Conservation (phyloP, 2,797 vertebrate genomes). For the Euphonia xanthogaster region DNA sequence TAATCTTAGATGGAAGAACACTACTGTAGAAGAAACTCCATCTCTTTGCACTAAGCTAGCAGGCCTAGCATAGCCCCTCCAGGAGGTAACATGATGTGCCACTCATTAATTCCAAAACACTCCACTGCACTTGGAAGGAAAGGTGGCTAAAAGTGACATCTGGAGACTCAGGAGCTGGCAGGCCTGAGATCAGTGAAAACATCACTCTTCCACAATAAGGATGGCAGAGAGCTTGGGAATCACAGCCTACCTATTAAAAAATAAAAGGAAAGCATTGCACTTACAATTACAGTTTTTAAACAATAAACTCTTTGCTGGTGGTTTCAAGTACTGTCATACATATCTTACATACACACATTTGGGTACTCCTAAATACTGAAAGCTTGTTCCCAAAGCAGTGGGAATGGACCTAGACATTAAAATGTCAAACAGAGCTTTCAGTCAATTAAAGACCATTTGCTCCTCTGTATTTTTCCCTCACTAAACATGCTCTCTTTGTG, state of each 20-base stretch:
- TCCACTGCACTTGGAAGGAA: neutral
- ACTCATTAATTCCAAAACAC: neutral
- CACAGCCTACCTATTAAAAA: neutral
- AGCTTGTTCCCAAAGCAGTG: neutral
- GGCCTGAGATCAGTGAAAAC: neutral
- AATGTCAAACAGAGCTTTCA: neutral
- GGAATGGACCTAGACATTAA: neutral
- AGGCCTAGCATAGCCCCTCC: neutral
- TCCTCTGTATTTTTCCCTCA: neutral
- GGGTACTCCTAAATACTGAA: neutral
- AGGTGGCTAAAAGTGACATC: neutral
- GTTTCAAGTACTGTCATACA: neutral
- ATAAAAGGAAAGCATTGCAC: neutral
- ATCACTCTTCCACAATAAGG: neutral
- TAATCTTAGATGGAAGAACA: neutral
- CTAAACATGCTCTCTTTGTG: neutral
- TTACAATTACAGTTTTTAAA: neutral
- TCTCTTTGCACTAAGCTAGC: neutral
- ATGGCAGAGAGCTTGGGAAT: neutral
- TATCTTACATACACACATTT: neutral
- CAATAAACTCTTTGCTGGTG: neutral
- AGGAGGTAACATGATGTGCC: neutral
- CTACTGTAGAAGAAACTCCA: neutral
- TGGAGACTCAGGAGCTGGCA: neutral
- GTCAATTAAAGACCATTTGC: neutral